These are phyloP conservation scores for Volucella zonaria DNA, from an alignment of 2,888 invertebrate species.

Conservation along the genomic window DNA sequence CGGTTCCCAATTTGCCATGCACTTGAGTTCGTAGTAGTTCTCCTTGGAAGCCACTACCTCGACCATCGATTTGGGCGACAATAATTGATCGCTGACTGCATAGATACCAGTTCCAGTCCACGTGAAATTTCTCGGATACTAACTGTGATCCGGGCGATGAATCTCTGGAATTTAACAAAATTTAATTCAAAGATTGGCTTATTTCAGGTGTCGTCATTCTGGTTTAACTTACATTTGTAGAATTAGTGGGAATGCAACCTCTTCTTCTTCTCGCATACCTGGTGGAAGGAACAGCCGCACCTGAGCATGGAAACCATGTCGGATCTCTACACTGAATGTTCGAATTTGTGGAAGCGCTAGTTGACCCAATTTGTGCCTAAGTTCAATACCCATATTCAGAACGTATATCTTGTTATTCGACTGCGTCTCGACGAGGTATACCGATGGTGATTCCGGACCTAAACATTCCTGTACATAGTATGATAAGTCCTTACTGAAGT, in stretches of 20 bases:
- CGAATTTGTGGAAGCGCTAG: slow-evolving; percentile 90
- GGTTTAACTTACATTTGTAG: slow-evolving; percentile 89
- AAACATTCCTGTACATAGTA: slow-evolving; percentile 90
- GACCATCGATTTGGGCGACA: slow-evolving; percentile 93
- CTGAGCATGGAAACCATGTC: slow-evolving; percentile 87
- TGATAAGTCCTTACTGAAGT: slow-evolving; percentile 86
- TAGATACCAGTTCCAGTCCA: slow-evolving; percentile 93
- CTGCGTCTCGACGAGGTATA: slow-evolving; percentile 86
- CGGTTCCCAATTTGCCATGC: slow-evolving; percentile 88
- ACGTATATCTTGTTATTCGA: slow-evolving; percentile 85
- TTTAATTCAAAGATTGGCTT: background rate
- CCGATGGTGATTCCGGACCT: slow-evolving; percentile 89
- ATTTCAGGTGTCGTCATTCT: slow-evolving; percentile 72
- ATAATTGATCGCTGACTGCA: slow-evolving; percentile 92
- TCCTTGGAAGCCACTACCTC: slow-evolving; percentile 93
- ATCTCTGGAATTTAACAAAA: slow-evolving; percentile 83
- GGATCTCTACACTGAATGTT: slow-evolving; percentile 87
- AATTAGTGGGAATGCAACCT: slow-evolving; percentile 90
- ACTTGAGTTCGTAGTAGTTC: slow-evolving; percentile 89
- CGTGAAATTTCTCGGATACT: slow-evolving; percentile 90
- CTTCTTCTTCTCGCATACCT: slow-evolving; percentile 91
- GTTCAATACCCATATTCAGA: slow-evolving; percentile 87
- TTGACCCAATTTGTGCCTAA: slow-evolving; percentile 86
- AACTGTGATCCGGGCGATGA: slow-evolving; percentile 92
- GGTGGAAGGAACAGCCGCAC: slow-evolving; percentile 92